Percentiles rank a stretch among this genome's conserved stretches.
These are phyloP conservation scores for Petromus typicus DNA, from an alignment of 2,113 vertebrate species.

Conservation along the genomic window DNA sequence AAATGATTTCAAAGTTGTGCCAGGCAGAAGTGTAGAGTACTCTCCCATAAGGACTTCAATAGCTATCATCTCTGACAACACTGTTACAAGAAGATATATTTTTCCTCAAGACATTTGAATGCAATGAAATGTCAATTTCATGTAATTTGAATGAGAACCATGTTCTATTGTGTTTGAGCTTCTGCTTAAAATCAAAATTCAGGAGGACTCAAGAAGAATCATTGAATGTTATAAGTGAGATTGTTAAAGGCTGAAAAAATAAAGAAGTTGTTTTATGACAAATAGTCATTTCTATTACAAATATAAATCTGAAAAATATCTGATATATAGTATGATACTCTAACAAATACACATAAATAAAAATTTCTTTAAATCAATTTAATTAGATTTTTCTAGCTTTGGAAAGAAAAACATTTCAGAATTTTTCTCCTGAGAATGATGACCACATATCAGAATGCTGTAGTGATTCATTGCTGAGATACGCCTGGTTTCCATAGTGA, in stretches of 20 bases:
- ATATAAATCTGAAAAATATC: slow-evolving; percentile 52
- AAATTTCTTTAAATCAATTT: neutral
- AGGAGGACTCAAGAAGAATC: slow-evolving; percentile 62
- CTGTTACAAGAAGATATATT: neutral
- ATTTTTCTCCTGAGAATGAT: neutral
- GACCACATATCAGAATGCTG: slow-evolving; percentile 21
- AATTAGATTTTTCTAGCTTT: slow-evolving; percentile 51
- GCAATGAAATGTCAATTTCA: slow-evolving; percentile 59
- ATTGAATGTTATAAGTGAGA: slow-evolving; percentile 60
- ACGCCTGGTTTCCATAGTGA: slow-evolving; percentile 40
- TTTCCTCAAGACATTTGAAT: slow-evolving; percentile 41
- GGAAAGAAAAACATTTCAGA: slow-evolving; percentile 50
- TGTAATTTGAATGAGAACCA: slow-evolving; percentile 64
- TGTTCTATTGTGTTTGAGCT: slow-evolving; percentile 57
- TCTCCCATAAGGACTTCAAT: neutral
- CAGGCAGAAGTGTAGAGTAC: neutral
- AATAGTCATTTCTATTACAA: slow-evolving; percentile 31
- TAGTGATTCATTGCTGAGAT: slow-evolving; percentile 10
- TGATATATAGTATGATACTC: neutral
- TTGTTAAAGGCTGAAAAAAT: slow-evolving; percentile 55
- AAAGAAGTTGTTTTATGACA: slow-evolving; percentile 25
- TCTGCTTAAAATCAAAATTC: slow-evolving; percentile 77
- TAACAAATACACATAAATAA: slow-evolving; percentile 28
- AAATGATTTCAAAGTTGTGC: neutral
- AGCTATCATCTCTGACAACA: neutral